These are phyloP conservation scores for Tonatia bakeri DNA, from an alignment of 2,113 vertebrate species.

Conservation along the genomic window DNA sequence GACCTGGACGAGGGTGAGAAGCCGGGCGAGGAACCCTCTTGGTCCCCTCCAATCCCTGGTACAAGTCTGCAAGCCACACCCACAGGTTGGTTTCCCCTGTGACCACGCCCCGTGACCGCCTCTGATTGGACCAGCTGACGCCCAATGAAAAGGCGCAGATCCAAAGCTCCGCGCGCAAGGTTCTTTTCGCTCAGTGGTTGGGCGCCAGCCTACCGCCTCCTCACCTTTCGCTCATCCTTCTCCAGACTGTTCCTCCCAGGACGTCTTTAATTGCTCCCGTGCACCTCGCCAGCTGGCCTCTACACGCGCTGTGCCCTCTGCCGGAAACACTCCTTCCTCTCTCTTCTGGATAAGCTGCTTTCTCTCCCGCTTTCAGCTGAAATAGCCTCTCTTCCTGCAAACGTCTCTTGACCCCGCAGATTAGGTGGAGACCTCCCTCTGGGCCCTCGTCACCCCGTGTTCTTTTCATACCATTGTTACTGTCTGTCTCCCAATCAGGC, in stretches of 20 bases:
- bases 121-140: not conserved
- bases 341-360: not conserved
- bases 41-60: not conserved
- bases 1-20: not conserved
- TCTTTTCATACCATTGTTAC: not conserved
- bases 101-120: not conserved
- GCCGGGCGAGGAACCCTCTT: not conserved
- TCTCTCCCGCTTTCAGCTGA: not conserved
- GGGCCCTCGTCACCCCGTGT: not conserved
- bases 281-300: not conserved
- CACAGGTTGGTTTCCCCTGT: not conserved
- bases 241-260: not conserved
- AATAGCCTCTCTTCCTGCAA: not conserved
- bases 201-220: fast-evolving
- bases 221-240: not conserved
- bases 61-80: not conserved
- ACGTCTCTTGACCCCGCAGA: not conserved
- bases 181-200: fast-evolving
- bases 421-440: not conserved
- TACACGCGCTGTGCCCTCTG: not conserved
- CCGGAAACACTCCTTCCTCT: not conserved
- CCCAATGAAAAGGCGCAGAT: not conserved
- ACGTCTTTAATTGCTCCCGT: not conserved
- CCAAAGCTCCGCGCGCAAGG: not conserved
- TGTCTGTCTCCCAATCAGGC: not conserved